Evolutionary conservation across 2,113 vertebrate genomes (phyloP).

Genomic region (Rhinopomastus cyanomelas): DNA sequence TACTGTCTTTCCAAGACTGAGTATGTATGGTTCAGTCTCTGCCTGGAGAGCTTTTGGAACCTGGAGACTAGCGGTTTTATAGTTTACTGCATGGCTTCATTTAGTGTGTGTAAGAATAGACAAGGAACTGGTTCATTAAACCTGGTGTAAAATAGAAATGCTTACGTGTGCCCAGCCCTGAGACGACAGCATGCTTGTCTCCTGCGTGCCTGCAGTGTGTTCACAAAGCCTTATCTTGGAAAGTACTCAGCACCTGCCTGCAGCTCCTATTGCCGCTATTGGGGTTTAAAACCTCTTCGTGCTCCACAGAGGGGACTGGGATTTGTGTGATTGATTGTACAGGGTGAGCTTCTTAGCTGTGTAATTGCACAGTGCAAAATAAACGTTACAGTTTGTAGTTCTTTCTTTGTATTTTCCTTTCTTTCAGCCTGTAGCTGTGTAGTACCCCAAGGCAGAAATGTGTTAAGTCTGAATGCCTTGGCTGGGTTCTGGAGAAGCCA

Average conservation of each 20-base stretch:
- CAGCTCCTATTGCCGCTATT: accelerated
- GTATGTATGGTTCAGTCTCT: neutral
- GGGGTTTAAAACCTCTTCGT: neutral
- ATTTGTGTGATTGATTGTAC: neutral
- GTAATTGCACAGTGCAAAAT: neutral
- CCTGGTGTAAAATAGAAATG: neutral
- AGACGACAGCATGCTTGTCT: neutral
- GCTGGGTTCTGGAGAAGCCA: neutral
- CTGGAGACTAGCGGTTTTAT: neutral
- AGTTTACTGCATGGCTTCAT: neutral
- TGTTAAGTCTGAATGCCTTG: neutral
- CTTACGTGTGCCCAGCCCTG: neutral
- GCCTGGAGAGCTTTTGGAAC: neutral
- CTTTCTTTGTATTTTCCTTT: neutral
- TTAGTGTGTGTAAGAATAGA: neutral
- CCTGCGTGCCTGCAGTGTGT: neutral
- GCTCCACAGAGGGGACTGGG: accelerated
- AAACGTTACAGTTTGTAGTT: neutral
- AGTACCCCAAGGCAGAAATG: neutral
- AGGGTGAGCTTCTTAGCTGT: neutral
- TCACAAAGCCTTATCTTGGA: neutral
- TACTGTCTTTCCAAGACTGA: neutral
- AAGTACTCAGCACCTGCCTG: accelerated
- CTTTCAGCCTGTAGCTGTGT: neutral
- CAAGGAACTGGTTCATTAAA: neutral